Evolutionary conservation across 2,888 invertebrate genomes (phyloP).

Genomic region (Eumerus sabulonum): DNA sequence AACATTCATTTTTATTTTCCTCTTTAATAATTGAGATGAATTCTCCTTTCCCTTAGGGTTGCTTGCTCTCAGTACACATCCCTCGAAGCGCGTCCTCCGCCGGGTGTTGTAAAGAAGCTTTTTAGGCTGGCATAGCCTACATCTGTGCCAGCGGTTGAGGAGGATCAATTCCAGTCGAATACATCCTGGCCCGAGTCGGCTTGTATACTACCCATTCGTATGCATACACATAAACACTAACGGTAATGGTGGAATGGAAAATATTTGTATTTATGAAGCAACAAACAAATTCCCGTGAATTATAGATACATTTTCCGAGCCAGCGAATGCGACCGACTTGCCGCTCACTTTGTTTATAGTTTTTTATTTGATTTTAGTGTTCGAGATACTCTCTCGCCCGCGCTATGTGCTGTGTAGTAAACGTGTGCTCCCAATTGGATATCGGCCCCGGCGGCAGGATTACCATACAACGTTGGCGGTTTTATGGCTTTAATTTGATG

Average conservation of each 20-base stretch:
- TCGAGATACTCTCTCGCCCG: slow-evolving; percentile 6
- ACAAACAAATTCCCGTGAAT: slow-evolving; percentile 64
- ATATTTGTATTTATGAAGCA: slow-evolving; percentile 44
- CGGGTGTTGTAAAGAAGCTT: slow-evolving; percentile 26
- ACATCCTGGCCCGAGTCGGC: slow-evolving; percentile 2
- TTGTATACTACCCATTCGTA: neutral
- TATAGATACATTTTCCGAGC: slow-evolving; percentile 63
- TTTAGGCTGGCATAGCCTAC: neutral
- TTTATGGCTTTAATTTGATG: slow-evolving; percentile 12
- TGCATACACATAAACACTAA: slow-evolving; percentile 3
- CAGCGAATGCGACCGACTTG: slow-evolving; percentile 54
- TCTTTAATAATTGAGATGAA: slow-evolving; percentile 52
- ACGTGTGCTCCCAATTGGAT: slow-evolving; percentile 27
- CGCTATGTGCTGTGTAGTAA: neutral
- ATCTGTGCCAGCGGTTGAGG: slow-evolving; percentile 18
- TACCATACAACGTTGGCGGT: slow-evolving; percentile 12
- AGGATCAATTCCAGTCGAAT: slow-evolving; percentile 66
- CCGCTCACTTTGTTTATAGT: slow-evolving; percentile 5
- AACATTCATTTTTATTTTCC: slow-evolving; percentile 38
- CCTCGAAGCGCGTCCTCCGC: slow-evolving; percentile 6
- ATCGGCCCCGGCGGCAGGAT: slow-evolving; percentile 19
- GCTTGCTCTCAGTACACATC: no score
- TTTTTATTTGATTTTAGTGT: slow-evolving; percentile 14
- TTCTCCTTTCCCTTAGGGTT: slow-evolving; percentile 2
- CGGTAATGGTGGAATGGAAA: slow-evolving; percentile 20